Evolutionary conservation across 1,140 invertebrate genomes (phyloP).

Genomic region (Cotesia chilonis): DNA sequence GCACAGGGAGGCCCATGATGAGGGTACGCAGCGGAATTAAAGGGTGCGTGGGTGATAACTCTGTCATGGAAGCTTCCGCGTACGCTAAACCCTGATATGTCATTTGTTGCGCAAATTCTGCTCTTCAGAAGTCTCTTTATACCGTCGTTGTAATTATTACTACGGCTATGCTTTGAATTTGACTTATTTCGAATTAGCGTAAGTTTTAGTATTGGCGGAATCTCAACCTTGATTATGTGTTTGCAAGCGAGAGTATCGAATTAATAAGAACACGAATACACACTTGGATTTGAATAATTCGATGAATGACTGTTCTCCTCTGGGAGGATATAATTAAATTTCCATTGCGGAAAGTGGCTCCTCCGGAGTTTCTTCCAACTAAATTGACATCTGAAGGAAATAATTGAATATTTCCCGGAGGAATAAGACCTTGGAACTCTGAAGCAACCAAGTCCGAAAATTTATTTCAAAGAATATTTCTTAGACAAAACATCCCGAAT

Average conservation of each 20-base stretch:
- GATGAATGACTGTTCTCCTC: slow-evolving; percentile 46
- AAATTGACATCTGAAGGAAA: slow-evolving; percentile 55
- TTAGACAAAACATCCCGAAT: background rate
- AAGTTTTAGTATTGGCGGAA: too few species aligned
- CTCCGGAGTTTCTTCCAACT: slow-evolving; percentile 43
- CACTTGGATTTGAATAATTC: slow-evolving; percentile 50
- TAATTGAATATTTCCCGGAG: slow-evolving; percentile 55
- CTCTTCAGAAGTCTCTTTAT: too few species aligned
- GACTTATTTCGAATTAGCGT: too few species aligned
- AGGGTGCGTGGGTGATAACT: slow-evolving; percentile 29
- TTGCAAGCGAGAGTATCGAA: slow-evolving; percentile 22
- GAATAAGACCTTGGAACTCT: slow-evolving; percentile 38
- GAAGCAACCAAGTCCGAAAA: slow-evolving; percentile 20
- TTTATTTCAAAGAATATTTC: background rate
- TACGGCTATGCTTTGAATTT: too few species aligned
- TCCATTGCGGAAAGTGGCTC: slow-evolving; percentile 48
- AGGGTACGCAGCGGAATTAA: slow-evolving; percentile 6
- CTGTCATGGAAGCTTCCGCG: background rate
- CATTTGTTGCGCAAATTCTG: background rate
- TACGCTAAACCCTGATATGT: background rate
- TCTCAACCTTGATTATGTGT: too few species aligned
- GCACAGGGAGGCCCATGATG: background rate
- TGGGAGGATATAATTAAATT: slow-evolving; percentile 52
- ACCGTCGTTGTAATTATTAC: too few species aligned
- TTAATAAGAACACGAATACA: slow-evolving; percentile 50